A percentile compares a stretch with the other conserved stretches of the same genome.
Evolutionary conservation across 2,797 vertebrate genomes (phyloP).

Genomic region (Sebastolobus altivelis): DNA sequence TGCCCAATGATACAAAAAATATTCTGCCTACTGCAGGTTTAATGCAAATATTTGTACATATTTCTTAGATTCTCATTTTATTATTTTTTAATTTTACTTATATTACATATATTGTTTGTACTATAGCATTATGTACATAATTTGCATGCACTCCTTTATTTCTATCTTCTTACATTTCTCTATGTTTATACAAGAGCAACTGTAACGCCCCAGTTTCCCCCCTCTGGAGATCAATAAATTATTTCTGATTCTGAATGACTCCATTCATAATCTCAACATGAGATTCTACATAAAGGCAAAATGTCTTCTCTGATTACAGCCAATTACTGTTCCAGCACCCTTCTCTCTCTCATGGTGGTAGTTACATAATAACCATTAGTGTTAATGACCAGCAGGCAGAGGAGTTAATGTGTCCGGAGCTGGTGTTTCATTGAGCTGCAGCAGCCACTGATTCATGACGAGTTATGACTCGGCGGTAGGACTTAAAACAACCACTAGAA

Average conservation of each 20-base stretch:
- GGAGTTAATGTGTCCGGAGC: conserved; percentile 19
- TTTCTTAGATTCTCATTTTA: too few relatives aligned
- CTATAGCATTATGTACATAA: too few relatives aligned
- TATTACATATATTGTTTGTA: too few relatives aligned
- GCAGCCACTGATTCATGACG: conserved; percentile 32
- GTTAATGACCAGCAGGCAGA: conserved; percentile 15
- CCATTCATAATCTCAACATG: conserved; percentile 1
- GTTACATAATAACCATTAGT: conserved; percentile 27
- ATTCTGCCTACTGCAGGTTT: too few relatives aligned
- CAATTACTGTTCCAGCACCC: conserved; percentile 5
- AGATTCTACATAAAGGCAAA: neutral
- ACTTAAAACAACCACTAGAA: conserved; percentile 3
- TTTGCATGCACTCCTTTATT: too few relatives aligned
- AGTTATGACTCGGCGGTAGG: conserved; percentile 21
- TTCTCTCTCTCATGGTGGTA: neutral
- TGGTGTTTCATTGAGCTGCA: conserved; percentile 32
- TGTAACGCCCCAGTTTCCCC: too few relatives aligned
- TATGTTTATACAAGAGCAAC: too few relatives aligned
- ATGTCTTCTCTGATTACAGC: neutral
- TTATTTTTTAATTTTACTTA: too few relatives aligned
- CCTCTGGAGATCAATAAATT: neutral
- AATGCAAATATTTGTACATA: too few relatives aligned
- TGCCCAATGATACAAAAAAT: too few relatives aligned
- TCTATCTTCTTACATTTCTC: too few relatives aligned
- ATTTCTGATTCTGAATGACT: neutral